Percentiles rank a stretch among this genome's conserved stretches.
phyloP scores from a whole-genome alignment of 2,797 vertebrate genomes.

The Cetoscarus ocellatus region DNA sequence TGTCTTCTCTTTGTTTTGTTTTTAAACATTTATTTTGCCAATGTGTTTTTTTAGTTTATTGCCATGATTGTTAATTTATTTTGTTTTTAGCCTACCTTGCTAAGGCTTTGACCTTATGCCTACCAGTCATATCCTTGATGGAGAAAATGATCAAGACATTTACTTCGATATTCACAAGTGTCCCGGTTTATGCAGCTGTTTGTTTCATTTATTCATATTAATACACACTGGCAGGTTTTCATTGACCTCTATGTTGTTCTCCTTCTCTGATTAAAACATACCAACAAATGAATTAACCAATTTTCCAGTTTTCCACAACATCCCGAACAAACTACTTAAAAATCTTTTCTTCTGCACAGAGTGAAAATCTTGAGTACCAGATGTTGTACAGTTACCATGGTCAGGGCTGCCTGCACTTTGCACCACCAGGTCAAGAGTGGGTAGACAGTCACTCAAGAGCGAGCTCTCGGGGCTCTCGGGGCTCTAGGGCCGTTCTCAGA shows the following conservation, averaged over 20 bases:
- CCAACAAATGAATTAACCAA: neutral
- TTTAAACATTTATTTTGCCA: too few species aligned
- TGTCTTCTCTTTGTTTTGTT: too few species aligned
- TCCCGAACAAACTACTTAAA: conserved; percentile 24
- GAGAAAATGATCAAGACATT: too few species aligned
- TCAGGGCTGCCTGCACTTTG: conserved; percentile 50
- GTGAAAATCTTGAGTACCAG: conserved; percentile 18
- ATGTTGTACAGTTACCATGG: conserved; percentile 42
- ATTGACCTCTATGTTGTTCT: neutral
- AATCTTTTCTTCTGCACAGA: neutral
- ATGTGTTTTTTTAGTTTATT: too few species aligned
- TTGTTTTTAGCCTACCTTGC: too few species aligned
- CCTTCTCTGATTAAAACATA: neutral
- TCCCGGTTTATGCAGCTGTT: too few species aligned
- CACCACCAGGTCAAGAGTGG: conserved; percentile 65
- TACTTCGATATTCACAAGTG: too few species aligned
- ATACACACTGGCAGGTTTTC: neutral
- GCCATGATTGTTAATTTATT: too few species aligned
- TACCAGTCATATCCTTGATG: too few species aligned
- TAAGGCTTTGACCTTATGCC: too few species aligned
- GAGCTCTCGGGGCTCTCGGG: conserved; percentile 62
- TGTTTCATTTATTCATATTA: too few species aligned
- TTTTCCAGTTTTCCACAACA: neutral
- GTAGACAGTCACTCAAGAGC: conserved; percentile 74
- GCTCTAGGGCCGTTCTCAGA: conserved; percentile 75